Evolutionary conservation across 2,888 invertebrate species (phyloP), one percentile per base, ranked within the genome.

Genomic region (Drosophila longiperda): DNA sequence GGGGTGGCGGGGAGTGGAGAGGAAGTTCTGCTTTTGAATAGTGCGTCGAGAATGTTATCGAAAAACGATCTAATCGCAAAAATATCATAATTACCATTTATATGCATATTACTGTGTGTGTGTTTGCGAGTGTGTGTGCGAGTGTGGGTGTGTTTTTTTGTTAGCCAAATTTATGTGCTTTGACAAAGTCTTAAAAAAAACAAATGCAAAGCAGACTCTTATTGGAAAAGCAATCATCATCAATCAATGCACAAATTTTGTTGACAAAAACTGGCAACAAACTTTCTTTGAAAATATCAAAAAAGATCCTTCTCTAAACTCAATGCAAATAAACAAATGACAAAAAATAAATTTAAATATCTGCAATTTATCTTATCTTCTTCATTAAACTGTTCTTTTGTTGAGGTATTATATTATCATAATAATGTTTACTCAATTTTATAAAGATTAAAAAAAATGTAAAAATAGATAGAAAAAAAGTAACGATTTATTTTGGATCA

Each of bases 221-320:
- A 67, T 71, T 71, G 71, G 73, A 70, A 72, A 49, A 38, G 58
- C 70, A 80, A 86, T 86, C 80, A 86, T 86, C 73, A 80, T 73
- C 80, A 82, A 86, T 60, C 29, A 15, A 33, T n/a, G n/a, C 29
- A 50, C 26, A 29, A 9, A 29, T 9, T 17, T 49, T 23, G 45
- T 15, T 20, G 1, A 8, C 15, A 8, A 45, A 45, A 4, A 15
- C 3, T 8, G 45, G 2, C 23, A 45, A 45, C 15, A 45, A 45
- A 45, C 4, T 23, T 45, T 23, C 7, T 34, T 34, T 34, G 5
- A 29, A 29, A 29, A 3, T 15, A 6, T 7, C 7, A 0, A 23
- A 23, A 23, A 49, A 49, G 17, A 26, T 49, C 49, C 26, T 17
- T 26, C 29, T 2, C 2, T 17, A 23, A 49, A 26, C 17, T 29